Evolutionary conservation across 1,140 invertebrate species (phyloP), one percentile per base, ranked within the genome.

Genomic region (Copidosoma floridanum): DNA sequence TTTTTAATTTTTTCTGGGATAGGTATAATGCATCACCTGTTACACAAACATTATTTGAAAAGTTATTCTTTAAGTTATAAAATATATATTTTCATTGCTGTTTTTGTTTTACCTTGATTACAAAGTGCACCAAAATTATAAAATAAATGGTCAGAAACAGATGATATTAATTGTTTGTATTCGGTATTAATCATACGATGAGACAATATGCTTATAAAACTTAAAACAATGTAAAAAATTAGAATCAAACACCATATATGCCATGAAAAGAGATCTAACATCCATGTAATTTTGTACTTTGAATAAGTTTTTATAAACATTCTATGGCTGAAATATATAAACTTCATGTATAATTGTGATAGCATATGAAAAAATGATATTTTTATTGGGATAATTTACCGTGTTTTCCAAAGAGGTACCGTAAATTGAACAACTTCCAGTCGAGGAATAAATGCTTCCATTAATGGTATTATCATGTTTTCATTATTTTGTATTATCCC

Each of bases 111-210:
- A 47, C 54, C 54, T 24, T 56, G 54, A 23, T 56, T 56, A 26
- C 54, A 56, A 23, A 56, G 20, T n/a, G 29, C 54, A 11, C 41
- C 54, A 23, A 56, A 56, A 43, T 5, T 29, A n/a, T 56, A 56
- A n/a, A 56, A 56, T 1, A 46, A 54, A 29, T 54, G 29, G 32
- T 54, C 52, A 6, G 21, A 1, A 8, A 11, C 10, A 2, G 37
- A 43, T 2, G 2, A 8, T 41, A 43, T 29, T 8, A 54, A 12
- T 11, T 27, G 1, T n/a, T 1, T 10, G n/a, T 23, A 12, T 27
- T 54, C n/a, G 2, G 27, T 3, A 7, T 11, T 6, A 3, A n/a
- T 29, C 29, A 54, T 18, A 2, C 43, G 41, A 10, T 27, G n/a
- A 1, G 52, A 27, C 11, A 54, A 20, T 18, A 54, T 54, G n/a